Evolutionary conservation across 2,113 vertebrate species (phyloP).

Genomic region (Atherinomorus stipes): DNA sequence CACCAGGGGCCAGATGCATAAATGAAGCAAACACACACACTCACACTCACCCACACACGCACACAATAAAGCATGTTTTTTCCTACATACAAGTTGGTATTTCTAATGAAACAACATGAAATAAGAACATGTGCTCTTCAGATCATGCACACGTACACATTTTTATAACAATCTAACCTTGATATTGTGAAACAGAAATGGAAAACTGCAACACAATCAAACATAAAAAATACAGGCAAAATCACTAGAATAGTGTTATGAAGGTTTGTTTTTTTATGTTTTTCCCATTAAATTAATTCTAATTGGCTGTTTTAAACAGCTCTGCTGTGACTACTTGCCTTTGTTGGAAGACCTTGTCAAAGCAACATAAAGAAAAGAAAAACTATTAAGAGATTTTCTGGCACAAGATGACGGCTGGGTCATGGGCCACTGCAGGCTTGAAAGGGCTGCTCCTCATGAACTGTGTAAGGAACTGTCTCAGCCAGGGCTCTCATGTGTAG

Average conservation of each 20-base stretch:
- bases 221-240: no score
- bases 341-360: neutral
- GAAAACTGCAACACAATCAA: neutral
- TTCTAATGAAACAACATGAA: neutral
- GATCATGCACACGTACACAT: neutral
- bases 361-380: no score
- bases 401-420: neutral
- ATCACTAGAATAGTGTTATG: no score
- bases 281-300: neutral
- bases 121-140: neutral
- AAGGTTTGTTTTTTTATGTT: neutral
- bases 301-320: no score
- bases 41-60: neutral
- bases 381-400: neutral
- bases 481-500: no score
- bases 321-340: no score
- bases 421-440: neutral
- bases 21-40: neutral
- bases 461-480: neutral
- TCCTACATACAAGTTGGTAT: neutral
- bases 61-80: no score
- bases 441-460: neutral
- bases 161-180: neutral
- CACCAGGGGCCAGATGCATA: neutral
- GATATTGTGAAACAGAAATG: neutral